Base-by-base conservation (phyloP, 2,113 vertebrate species). In the Vidua chalybeata region DNA sequence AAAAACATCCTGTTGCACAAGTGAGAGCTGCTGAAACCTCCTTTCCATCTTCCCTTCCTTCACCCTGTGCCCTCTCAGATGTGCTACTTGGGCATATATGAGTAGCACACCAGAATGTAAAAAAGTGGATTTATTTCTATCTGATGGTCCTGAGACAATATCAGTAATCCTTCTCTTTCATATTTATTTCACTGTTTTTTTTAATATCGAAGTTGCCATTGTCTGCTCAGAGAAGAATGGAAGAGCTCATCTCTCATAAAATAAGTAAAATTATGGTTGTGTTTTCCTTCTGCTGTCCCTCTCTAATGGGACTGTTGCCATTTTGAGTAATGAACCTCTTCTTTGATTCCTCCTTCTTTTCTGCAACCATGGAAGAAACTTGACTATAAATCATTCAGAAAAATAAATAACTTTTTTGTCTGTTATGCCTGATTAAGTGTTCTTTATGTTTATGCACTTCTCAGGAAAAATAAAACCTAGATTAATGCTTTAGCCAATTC, bases 311-410 rank as follows among this genome's bases (percentile, higher is more conserved):
- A 87, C 56, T 49, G 28, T 93, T 97, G 93, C 94, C 92, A 92
- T 91, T 92, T 80, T 96, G 95, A 97, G 55, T 96, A 92, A 96
- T 94, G 94, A 94, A 89, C 13, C 28, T 76, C 46, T 67, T 69
- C 58, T 96, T 94, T 82, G 87, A 94, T 94, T 93, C 90, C 45
- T 94, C 41, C 43, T 91, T 66, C 64, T 87, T 81, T 92, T 89
- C 86, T 82, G 71, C 54, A 93, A 89, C 58, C 87, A 87, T 30
- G 35, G 79, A 92, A 89, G 43, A 96, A 96, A 64, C 49, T 22
- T 9, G 21, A 55, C 46, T 84, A 93, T 92, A 95, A 96, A 95
- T 96, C 84, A 59, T 51, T 84, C 41, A 66, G 77, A 77, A 96
- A 81, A 91, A 92, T 49, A 94, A 93, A 92, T 69, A 87, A 49